Percentiles rank a stretch among this genome's conserved stretches.
These are phyloP conservation scores for Phortica variegata DNA, from an alignment of 1,140 invertebrate genomes.

Conservation along the genomic window DNA sequence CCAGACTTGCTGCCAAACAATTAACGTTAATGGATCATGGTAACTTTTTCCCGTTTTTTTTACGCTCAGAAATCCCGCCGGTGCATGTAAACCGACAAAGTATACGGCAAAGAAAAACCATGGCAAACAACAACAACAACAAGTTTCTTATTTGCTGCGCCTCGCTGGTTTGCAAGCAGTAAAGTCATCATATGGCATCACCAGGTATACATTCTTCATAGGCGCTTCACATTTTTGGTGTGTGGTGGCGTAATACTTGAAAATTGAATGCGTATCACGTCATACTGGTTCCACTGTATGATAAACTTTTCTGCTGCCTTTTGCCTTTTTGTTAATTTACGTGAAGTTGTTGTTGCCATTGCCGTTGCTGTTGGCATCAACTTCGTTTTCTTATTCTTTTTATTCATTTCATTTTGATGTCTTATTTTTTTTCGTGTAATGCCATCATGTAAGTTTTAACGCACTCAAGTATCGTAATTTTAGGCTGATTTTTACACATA, in stretches of 20 bases:
- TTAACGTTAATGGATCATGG: constrained; percentile 55
- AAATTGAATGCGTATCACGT: too few relatives aligned
- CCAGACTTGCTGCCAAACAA: constrained; percentile 41
- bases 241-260: too few relatives aligned
- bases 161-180: too few relatives aligned
- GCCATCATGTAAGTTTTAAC: constrained; percentile 53
- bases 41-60: constrained; percentile 54
- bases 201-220: too few relatives aligned
- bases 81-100: constrained; percentile 53
- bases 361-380: background rate
- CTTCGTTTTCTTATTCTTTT: constrained; percentile 8
- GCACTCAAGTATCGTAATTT: constrained; percentile 54
- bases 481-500: constrained; percentile 48
- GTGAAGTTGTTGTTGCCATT: background rate
- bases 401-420: constrained; percentile 34
- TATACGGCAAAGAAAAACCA: too few relatives aligned
- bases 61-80: constrained; percentile 50
- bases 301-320: constrained; percentile 50
- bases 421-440: constrained; percentile 28
- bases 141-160: too few relatives aligned
- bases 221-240: too few relatives aligned
- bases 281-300: too few relatives aligned
- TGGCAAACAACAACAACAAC: too few relatives aligned
- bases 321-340: constrained; percentile 36
- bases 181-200: too few relatives aligned